Base-by-base conservation (phyloP, 92 coral and sea anemone genomes). In the Hydrozoanthus gracilis region DNA sequence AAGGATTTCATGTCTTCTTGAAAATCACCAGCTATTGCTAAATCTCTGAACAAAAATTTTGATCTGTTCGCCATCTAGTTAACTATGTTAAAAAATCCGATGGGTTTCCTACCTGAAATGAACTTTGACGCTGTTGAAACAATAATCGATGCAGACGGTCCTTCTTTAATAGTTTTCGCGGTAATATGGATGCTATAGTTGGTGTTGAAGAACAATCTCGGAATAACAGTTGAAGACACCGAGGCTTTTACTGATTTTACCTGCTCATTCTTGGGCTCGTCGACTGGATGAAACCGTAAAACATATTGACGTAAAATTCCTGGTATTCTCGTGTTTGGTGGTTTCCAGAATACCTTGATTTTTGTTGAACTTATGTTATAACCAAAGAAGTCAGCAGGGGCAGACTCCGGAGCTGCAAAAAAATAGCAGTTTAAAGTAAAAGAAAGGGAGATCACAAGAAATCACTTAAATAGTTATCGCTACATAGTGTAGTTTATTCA, bases 281-380 rank as follows among this genome's bases (percentile, higher is more conserved):
- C 44, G 58, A 16, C 20, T 0, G 61, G 85, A 17, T 17, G 16
- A 80, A 64, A 80, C 17, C 17, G 85, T 47, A 80, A 62, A 80
- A 70, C n/a, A 49, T 80, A 80, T 7, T 52, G 73, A 9, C 70
- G 69, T 11, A 80, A 65, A 8, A 64, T 64, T 15, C 85, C 85
- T 9, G 85, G 85, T 5, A 80, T 80, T 80, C 85, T 80, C 66
- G 85, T 80, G 69, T 4, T 65, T 48, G 85, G 85, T 3, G 60
- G 74, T 5, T 18, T 65, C 85, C 85, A 80, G 74, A 44, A 64
- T 55, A 80, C 46, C 5, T 17, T 46, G 20, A 80, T 65, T 51
- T 60, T 61, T 13, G 18, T 58, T 8, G 60, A 3, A 20, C 85
- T 80, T 51, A 64, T 66, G 61, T 49, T 66, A 64, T 80, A 20